These are phyloP conservation scores for Lasaia peninsularis DNA, from an alignment of 1,140 invertebrate genomes.

Conservation along the genomic window DNA sequence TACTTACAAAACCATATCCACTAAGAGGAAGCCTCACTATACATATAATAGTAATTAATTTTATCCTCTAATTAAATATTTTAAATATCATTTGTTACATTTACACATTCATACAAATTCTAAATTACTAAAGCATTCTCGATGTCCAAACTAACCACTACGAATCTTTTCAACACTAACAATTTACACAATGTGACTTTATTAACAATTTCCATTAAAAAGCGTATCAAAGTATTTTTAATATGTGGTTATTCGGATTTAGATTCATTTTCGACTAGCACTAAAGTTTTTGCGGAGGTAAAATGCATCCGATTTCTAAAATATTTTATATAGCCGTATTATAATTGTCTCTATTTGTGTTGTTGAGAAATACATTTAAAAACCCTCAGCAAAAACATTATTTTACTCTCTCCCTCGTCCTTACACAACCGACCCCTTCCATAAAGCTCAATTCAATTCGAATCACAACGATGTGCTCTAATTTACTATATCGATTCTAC, in stretches of 20 bases:
- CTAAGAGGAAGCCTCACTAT: constrained; percentile 74
- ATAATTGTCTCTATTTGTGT: background rate
- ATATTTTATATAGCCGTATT: background rate
- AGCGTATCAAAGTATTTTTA: constrained; percentile 28
- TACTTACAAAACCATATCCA: constrained; percentile 69
- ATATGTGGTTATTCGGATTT: constrained; percentile 33
- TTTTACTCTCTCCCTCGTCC: constrained; percentile 7
- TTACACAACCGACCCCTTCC: background rate
- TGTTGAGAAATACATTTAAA: constrained; percentile 6
- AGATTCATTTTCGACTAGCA: constrained; percentile 69
- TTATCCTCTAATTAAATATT: constrained; percentile 53
- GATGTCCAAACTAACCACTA: constrained; percentile 48
- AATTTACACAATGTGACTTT: constrained; percentile 23
- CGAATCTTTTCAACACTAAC: constrained; percentile 27
- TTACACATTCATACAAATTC: constrained; percentile 70
- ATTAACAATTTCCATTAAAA: constrained; percentile 33
- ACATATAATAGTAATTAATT: constrained; percentile 56
- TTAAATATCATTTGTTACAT: constrained; percentile 68
- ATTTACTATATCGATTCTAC: constrained; percentile 18
- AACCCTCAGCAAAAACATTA: constrained; percentile 21
- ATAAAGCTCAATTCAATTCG: constrained; percentile 14
- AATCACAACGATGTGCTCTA: constrained; percentile 14
- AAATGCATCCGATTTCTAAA: constrained; percentile 1
- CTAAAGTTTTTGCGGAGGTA: constrained; percentile 20
- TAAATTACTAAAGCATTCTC: constrained; percentile 64